Evolutionary conservation across 2,797 vertebrate genomes (phyloP), one percentile per base, ranked within the genome.

Genomic region (Eospalax fontanierii): DNA sequence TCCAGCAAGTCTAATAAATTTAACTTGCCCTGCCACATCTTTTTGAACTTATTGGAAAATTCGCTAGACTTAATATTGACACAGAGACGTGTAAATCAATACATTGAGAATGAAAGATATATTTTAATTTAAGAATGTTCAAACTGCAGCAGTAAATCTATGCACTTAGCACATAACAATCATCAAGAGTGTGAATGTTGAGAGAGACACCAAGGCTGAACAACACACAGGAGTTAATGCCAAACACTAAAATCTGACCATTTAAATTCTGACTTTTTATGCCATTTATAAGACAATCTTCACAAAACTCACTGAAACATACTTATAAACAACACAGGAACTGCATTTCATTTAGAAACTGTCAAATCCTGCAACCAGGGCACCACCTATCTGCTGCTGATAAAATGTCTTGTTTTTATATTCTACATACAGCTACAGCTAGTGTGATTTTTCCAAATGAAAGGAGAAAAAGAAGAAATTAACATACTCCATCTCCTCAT

Each of bases 101-200:
- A 99, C 98, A 99, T 99, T 98, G 99, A 99, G 99, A 99, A 99
- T 99, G 99, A 99, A 99, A 98, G 98, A 99, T 99, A 99, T 99
- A 99, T 99, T 99, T 99, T 99, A 99, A 99, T 99, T 99, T 99
- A 99, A 99, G 99, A 99, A 99, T 99, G 99, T 98, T 99, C 99
- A 99, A 99, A 99, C 98, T 99, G 98, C 98, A 99, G 99, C 99
- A 99, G 99, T 98, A 99, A 99, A 99, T 99, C 99, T 98, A 99
- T 99, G 99, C 98, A 98, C 98, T 99, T 99, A 99, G 98, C 97
- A 98, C 98, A 97, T 94, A 98, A 96, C 98, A 97, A 98, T 97
- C 96, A 97, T 98, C 97, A 98, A 97, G 93, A 92, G 94, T 97
- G 96, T 98, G 97, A 94, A 97, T 91, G 88, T 61, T 96, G 95